These are phyloP conservation scores for Epizoanthus ramosus DNA, from an alignment of 92 coral and sea anemone genomes.

Conservation along the genomic window DNA sequence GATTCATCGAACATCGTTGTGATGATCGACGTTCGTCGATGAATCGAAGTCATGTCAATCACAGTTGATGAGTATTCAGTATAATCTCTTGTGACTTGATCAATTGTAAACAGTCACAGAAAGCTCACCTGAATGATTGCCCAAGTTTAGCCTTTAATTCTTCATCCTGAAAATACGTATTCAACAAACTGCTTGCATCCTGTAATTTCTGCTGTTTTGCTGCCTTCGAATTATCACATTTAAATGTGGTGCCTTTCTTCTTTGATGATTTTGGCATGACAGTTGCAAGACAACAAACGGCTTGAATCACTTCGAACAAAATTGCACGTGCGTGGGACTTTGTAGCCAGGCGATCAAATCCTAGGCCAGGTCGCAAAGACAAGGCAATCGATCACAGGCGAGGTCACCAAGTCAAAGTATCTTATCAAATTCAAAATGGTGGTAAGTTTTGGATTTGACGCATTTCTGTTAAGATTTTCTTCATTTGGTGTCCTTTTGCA, in stretches of 20 bases:
- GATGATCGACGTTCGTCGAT: no score
- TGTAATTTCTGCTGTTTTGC: conserved; percentile 53
- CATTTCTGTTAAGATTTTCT: neutral
- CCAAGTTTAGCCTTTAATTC: conserved; percentile 66
- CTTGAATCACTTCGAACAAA: neutral
- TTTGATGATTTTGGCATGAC: conserved; percentile 51
- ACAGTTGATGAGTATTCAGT: no score
- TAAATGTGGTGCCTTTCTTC: conserved; percentile 39
- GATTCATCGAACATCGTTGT: no score
- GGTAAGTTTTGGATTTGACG: conserved; percentile 62
- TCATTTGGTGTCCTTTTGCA: neutral
- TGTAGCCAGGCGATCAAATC: neutral
- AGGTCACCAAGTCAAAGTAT: conserved; percentile 42
- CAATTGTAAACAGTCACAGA: neutral
- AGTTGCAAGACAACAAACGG: neutral
- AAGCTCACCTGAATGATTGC: conserved; percentile 73
- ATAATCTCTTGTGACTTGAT: no score
- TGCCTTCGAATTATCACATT: neutral
- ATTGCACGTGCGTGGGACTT: neutral
- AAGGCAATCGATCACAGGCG: neutral
- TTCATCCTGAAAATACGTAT: conserved; percentile 62
- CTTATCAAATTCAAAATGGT: conserved; percentile 79
- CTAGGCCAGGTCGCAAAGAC: neutral
- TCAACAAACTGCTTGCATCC: conserved; percentile 39
- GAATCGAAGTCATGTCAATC: no score